These are phyloP conservation scores for Schizopygopsis pylzovi DNA, from an alignment of 2,797 vertebrate species.

Conservation along the genomic window DNA sequence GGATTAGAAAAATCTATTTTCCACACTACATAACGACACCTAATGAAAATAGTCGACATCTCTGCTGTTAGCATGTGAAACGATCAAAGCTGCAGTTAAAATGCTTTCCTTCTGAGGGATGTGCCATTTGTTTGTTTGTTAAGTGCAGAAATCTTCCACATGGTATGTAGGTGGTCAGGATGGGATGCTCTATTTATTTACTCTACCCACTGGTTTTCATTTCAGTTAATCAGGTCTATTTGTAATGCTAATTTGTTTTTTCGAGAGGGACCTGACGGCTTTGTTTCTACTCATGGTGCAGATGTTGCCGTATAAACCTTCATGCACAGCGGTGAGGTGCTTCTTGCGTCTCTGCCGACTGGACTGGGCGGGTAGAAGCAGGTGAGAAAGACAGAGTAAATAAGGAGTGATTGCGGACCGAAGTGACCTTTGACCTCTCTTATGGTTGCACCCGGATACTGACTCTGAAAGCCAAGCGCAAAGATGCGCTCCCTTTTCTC, in stretches of 20 bases:
- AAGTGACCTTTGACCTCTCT: conserved; percentile 53
- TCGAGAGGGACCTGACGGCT: neutral
- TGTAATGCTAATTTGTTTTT: conserved; percentile 44
- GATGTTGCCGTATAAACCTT: neutral
- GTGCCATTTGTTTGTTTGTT: conserved; percentile 2
- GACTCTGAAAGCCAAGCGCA: neutral
- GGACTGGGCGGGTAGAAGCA: neutral
- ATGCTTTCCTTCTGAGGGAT: neutral
- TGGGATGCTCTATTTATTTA: conserved; percentile 29
- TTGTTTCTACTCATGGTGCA: conserved; percentile 24
- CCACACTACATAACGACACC: conserved; percentile 36
- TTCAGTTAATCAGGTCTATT: conserved; percentile 44
- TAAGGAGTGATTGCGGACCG: conserved; percentile 44
- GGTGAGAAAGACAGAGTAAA: neutral
- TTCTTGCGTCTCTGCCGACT: neutral
- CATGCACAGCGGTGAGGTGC: neutral
- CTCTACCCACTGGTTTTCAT: conserved; percentile 39
- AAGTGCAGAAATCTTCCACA: conserved; percentile 8
- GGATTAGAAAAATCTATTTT: conserved; percentile 43
- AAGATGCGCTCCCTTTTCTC: conserved; percentile 25
- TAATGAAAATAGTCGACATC: conserved; percentile 54
- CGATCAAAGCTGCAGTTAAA: neutral
- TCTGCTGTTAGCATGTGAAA: conserved; percentile 16
- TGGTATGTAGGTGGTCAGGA: conserved; percentile 32
- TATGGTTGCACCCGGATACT: conserved; percentile 39